Evolutionary conservation across 2,113 vertebrate species (phyloP), one percentile per base, ranked within the genome.

Genomic region (Garra rufa): DNA sequence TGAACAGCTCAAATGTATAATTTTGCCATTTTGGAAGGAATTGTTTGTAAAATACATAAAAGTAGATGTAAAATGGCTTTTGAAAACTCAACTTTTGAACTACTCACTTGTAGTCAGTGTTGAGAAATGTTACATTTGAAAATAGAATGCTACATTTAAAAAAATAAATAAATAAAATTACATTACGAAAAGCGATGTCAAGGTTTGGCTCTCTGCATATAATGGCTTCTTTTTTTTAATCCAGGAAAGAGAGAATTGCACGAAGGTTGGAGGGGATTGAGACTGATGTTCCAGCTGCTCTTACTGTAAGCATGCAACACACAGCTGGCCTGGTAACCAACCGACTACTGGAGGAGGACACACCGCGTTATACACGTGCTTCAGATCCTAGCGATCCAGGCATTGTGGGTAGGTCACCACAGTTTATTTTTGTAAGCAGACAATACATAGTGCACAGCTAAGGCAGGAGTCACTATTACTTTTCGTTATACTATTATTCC

Each of bases 241-340:
- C 26, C 92, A 99, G 98, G 91, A 99, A 99, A 92, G 98, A 99
- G 88, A 96, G 98, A 85, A 97, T 99, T 89, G 97, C 97, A 43
- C 94, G 98, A 76, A 97, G 97, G 38, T 92, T 99, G 87, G 98
- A 99, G 91, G 97, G 97, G 21, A 98, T 99, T 30, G 97, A 98
- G 87, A 94, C 94, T 44, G 97, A 99, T n/a, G 81, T 93, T 0
- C 95, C 97, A n/a, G 96, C 96, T 28, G 93, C 96, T 28, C 94
- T 97, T 85, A 88, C 96, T 59, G 95, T 96, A 26, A 96, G 94
- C 87, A 77, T 89, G 81, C 85, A 87, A 34, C 71, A 83, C 34
- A 95, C 94, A 76, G 85, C 95, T 0, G 97, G 97, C 13, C 90
- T 96, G 75, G 97, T 99, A 21, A 94, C 97, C 6, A 96, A 98